A percentile compares a stretch with the other conserved stretches of the same genome.
Conservation (phyloP, 2,888 invertebrate genomes). For the Globia sparganii region DNA sequence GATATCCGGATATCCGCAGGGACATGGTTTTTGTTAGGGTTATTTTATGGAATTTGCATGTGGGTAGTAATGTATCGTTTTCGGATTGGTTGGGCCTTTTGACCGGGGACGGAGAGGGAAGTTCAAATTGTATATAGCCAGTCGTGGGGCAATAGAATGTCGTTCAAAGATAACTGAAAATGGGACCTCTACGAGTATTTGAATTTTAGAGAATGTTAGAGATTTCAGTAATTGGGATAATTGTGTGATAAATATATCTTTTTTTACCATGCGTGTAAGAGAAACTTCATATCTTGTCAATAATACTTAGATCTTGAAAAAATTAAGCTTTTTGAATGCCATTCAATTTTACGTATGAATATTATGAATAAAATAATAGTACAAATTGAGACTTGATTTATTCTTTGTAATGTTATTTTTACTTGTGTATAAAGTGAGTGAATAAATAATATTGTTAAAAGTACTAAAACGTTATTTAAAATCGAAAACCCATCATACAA, state of each 20-base stretch:
- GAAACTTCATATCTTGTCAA: background rate
- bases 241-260: background rate
- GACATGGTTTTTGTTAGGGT: constrained; percentile 67
- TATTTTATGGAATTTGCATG: constrained; percentile 70
- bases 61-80: constrained; percentile 57
- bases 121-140: constrained; percentile 20
- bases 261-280: background rate
- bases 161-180: constrained; percentile 6
- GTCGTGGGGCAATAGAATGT: background rate
- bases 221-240: background rate
- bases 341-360: background rate
- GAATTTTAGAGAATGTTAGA: background rate
- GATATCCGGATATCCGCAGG: constrained; percentile 72
- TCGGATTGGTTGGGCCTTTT: constrained; percentile 34
- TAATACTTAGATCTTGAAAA: background rate
- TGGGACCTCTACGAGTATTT: background rate
- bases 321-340: background rate
- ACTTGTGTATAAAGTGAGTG: background rate
- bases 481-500: background rate
- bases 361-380: no score
- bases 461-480: background rate
- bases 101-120: constrained; percentile 18
- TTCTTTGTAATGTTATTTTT: background rate
- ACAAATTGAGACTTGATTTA: no score
- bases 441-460: background rate